phyloP scores from a whole-genome alignment of 1,140 invertebrate species.

The Papilio polytes region DNA sequence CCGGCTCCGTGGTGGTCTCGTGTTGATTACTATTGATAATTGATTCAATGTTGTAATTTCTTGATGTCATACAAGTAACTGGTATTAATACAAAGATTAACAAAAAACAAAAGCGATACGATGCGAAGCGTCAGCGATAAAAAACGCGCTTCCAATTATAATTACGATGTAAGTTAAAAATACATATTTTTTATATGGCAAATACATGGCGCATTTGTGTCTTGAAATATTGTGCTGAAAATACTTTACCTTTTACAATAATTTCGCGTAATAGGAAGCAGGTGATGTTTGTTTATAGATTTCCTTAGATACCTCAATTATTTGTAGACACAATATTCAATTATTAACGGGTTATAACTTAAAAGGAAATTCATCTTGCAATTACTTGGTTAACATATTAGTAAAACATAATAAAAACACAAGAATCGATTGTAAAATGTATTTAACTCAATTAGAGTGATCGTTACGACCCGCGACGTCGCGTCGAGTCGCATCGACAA shows the following conservation, averaged over 20 bases:
- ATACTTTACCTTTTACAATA: neutral
- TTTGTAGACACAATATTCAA: neutral
- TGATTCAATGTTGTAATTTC: neutral
- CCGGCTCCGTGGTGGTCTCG: neutral
- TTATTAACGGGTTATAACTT: neutral
- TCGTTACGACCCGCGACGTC: neutral
- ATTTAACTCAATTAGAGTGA: conserved; percentile 20
- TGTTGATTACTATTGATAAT: conserved; percentile 6
- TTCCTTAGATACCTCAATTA: neutral
- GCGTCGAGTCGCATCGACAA: conserved; percentile 4
- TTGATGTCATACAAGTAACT: neutral
- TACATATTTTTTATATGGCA: neutral
- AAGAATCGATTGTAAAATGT: neutral
- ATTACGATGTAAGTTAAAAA: neutral
- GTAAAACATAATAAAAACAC: neutral
- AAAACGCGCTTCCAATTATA: neutral
- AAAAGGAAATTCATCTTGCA: conserved; percentile 15
- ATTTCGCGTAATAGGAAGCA: neutral
- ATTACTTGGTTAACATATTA: neutral
- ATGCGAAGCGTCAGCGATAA: too few relatives aligned
- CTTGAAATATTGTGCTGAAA: neutral
- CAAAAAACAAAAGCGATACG: too few relatives aligned
- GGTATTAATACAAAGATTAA: too few relatives aligned
- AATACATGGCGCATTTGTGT: neutral
- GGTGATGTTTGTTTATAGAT: neutral